Evolutionary conservation across 2,797 vertebrate species (phyloP).

Genomic region (Gymnothorax reevesii): DNA sequence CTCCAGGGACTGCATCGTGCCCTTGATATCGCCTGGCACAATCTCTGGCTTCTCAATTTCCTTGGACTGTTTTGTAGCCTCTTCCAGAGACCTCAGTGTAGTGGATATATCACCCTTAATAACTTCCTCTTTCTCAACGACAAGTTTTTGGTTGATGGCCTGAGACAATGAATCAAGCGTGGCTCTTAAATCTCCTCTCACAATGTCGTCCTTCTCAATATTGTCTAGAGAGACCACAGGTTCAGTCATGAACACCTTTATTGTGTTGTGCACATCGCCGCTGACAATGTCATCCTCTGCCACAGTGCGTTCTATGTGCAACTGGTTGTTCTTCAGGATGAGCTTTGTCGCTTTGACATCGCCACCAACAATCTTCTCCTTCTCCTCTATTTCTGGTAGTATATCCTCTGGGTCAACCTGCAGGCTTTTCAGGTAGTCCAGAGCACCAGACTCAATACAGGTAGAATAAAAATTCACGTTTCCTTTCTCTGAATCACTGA

Average conservation of each 20-base stretch:
- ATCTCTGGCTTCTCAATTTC: conserved; percentile 79
- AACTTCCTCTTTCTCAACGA: conserved; percentile 82
- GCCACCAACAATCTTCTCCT: conserved; percentile 79
- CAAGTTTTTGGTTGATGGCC: conserved; percentile 75
- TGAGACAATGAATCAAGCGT: conserved; percentile 81
- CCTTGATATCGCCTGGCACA: conserved; percentile 78
- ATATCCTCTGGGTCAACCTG: conserved; percentile 70
- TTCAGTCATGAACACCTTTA: conserved; percentile 83
- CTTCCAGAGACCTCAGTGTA: conserved; percentile 81
- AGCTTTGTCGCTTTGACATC: conserved; percentile 84
- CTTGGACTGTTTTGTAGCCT: conserved; percentile 76
- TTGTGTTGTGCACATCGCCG: conserved; percentile 79
- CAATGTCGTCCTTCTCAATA: conserved; percentile 75
- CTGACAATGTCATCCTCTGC: conserved; percentile 84
- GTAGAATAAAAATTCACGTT: conserved; percentile 93
- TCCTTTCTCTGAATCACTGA: conserved; percentile 82
- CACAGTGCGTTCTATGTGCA: conserved; percentile 78
- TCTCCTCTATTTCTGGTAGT: conserved; percentile 52
- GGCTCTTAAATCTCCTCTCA: conserved; percentile 83
- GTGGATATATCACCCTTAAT: conserved; percentile 77
- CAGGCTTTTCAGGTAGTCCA: conserved; percentile 87
- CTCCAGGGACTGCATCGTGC: conserved; percentile 82
- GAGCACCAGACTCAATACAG: conserved; percentile 88
- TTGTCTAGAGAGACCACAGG: conserved; percentile 69
- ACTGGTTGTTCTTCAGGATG: conserved; percentile 74